Evolutionary conservation across 2,888 invertebrate species (phyloP), one percentile per base, ranked within the genome.

Genomic region (Clostera curtula): DNA sequence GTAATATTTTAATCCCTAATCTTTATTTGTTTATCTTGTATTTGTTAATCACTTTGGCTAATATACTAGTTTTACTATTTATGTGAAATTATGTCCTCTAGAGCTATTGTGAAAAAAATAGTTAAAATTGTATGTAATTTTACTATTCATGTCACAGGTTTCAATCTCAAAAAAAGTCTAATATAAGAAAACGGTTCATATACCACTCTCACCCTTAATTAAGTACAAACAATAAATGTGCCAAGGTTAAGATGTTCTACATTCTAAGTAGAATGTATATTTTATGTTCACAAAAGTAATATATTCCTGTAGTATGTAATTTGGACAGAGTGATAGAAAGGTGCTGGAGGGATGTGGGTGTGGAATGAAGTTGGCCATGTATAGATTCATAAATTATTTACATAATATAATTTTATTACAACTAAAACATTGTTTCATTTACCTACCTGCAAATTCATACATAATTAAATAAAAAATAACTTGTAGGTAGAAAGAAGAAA

Each of bases 351-450:
- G 28, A 20, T 31, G 26, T 19, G 34, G 24, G 30, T 22, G 33
- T 35, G 34, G 42, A 34, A 37, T 36, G 31, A 40, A 28, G 40
- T 27, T 38, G 39, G 47, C 40, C 49, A 52, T 49, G 38, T 46
- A 46, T 46, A 52, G 34, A 34, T 44, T 42, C 36, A 43, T 51
- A 51, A 58, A 53, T 49, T 58, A 56, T 56, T 50, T 49, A 52
- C 41, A 34, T 41, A 48, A 42, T 39, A 43, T 41, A 52, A 42
- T 38, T 39, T 45, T 50, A 51, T 44, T 53, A 44, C 39, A 51
- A 48, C 41, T 35, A 35, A 37, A 46, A 30, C 34, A 35, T 33
- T 43, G 45, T 56, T 43, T 53, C 40, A 36, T 48, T 55, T 33
- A 36, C 33, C 29, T 26, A 34, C 33, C 28, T 19, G 24, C 3